Conservation (phyloP, 1,140 invertebrate species). For the Lethocerus indicus region DNA sequence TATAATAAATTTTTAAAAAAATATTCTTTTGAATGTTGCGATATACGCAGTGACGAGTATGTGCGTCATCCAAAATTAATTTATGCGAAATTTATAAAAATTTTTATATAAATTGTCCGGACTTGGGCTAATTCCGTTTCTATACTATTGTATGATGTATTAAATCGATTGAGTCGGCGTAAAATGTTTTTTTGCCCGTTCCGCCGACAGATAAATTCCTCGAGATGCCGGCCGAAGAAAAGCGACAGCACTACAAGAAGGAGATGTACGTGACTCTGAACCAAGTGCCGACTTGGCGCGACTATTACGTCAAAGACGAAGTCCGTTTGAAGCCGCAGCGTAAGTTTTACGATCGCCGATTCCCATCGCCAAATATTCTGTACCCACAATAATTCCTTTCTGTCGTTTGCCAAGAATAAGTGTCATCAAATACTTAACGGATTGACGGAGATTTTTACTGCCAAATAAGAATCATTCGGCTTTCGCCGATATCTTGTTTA, state of each 20-base stretch:
- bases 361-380: neutral
- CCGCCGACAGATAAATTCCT: constrained; percentile 35
- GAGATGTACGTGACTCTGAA: constrained; percentile 26
- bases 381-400: neutral
- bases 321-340: constrained; percentile 7
- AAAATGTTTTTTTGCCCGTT: too few relatives aligned
- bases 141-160: too few relatives aligned
- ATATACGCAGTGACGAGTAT: too few relatives aligned
- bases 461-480: neutral
- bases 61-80: too few relatives aligned
- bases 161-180: too few relatives aligned
- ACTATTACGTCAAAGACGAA: constrained; percentile 25
- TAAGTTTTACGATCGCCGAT: constrained; percentile 7
- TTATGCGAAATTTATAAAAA: too few relatives aligned
- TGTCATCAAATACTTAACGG: neutral
- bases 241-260: constrained; percentile 32
- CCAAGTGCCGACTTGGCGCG: constrained; percentile 40
- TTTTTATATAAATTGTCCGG: too few relatives aligned
- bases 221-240: constrained; percentile 32
- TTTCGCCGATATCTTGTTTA: neutral
- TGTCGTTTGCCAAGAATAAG: too few relatives aligned
- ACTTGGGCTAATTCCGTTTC: too few relatives aligned
- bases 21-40: too few relatives aligned
- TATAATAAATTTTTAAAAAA: too few relatives aligned
- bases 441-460: neutral